These are phyloP conservation scores for Cairina moschata DNA, from an alignment of 2,113 vertebrate genomes.

Conservation along the genomic window DNA sequence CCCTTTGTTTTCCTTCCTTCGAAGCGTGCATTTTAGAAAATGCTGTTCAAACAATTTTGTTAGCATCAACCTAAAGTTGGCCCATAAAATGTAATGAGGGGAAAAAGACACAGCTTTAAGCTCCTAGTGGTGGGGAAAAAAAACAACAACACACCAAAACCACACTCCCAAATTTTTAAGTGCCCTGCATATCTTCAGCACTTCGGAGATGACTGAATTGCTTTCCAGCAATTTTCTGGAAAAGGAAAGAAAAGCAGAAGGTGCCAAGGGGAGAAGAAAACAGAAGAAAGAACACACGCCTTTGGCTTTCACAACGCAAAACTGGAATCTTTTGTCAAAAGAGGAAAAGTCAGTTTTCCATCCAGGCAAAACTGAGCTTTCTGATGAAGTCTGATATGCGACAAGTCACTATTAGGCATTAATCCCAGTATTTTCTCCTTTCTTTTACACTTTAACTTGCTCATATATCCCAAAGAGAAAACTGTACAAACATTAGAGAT, in stretches of 20 bases:
- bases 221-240: neutral
- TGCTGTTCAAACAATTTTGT: too few species aligned
- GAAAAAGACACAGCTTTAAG: neutral
- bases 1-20: neutral
- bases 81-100: too few species aligned
- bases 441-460: neutral
- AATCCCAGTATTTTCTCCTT: neutral
- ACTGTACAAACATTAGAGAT: neutral
- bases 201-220: neutral
- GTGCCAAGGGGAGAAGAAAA: neutral
- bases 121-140: neutral
- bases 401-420: neutral
- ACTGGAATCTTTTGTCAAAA: neutral
- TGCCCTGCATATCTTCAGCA: neutral
- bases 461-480: neutral
- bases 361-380: neutral
- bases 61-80: too few species aligned
- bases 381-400: neutral
- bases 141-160: neutral
- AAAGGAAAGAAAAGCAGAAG: neutral
- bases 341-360: neutral
- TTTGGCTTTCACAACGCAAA: neutral
- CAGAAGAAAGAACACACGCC: neutral
- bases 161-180: neutral
- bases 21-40: neutral